Conservation (phyloP, 1,140 invertebrate genomes). For the Drosophila eugracilis region DNA sequence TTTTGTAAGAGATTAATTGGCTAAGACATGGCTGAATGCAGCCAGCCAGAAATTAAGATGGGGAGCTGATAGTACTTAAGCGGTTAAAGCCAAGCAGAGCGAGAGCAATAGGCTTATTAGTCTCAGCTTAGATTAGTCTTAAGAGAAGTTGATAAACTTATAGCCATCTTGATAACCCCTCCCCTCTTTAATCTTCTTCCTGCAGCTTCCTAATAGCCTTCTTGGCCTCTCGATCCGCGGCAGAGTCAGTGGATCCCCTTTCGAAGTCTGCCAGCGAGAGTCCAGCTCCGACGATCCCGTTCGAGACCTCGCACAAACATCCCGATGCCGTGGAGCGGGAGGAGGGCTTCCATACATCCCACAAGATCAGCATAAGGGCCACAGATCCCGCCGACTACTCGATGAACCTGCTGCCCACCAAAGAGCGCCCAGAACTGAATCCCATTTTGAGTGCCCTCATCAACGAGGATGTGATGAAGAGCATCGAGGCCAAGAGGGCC, state of each 20-base stretch:
- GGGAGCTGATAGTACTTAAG: conserved; percentile 4
- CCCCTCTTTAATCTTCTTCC: not conserved
- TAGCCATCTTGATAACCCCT: not conserved
- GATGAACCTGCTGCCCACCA: conserved; percentile 79
- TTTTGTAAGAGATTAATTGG: conserved; percentile 18
- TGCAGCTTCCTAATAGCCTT: conserved; percentile 60
- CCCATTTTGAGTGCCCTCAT: conserved; percentile 81
- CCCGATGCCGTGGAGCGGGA: conserved; percentile 54
- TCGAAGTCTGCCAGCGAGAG: conserved; percentile 20
- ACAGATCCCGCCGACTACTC: conserved; percentile 63
- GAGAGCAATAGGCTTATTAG: conserved; percentile 9
- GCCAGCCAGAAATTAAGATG: not conserved
- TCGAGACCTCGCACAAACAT: conserved; percentile 81
- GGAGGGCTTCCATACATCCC: conserved; percentile 76
- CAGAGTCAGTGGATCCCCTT: conserved; percentile 9
- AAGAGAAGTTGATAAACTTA: not conserved
- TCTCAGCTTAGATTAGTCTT: conserved; percentile 4
- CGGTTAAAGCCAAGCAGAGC: not conserved
- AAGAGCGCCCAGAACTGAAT: conserved; percentile 82
- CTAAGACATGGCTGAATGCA: conserved; percentile 25
- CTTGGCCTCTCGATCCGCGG: conserved; percentile 19
- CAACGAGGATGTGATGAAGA: conserved; percentile 85
- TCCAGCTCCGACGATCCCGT: conserved; percentile 13
- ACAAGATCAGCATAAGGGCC: conserved; percentile 66
- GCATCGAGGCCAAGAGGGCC: conserved; percentile 82